Evolutionary conservation across 2,797 vertebrate species (phyloP).

Genomic region (Microcaecilia unicolor): DNA sequence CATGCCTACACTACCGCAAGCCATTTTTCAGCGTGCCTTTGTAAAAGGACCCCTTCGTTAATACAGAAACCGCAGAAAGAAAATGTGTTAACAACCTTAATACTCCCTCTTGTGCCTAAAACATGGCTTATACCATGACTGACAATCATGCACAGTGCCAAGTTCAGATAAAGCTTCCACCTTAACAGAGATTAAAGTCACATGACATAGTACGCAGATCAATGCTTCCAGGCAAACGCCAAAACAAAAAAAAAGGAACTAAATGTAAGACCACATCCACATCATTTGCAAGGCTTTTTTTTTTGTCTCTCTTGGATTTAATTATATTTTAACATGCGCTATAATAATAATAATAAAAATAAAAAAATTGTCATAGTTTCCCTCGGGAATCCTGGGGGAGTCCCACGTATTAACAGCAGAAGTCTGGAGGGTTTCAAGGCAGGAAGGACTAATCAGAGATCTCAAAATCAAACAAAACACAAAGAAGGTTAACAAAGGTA

Average conservation of each 20-base stretch:
- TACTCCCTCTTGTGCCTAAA: no score
- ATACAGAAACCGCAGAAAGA: no score
- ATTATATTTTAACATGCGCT: constrained; percentile 10
- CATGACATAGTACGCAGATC: constrained; percentile 60
- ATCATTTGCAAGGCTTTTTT: constrained; percentile 10
- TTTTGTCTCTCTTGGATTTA: neutral
- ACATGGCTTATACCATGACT: no score
- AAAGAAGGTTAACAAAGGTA: neutral
- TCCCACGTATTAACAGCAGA: constrained; percentile 79
- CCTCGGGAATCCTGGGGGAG: constrained; percentile 14
- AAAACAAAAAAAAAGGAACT: neutral
- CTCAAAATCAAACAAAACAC: no score
- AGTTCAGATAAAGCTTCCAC: constrained; percentile 68
- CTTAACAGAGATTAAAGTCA: constrained; percentile 58
- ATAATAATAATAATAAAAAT: constrained; percentile 7
- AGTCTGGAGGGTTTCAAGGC: constrained; percentile 79
- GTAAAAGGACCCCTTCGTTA: no score
- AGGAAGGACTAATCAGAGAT: constrained; percentile 68
- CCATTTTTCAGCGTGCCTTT: no score
- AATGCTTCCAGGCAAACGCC: constrained; percentile 58
- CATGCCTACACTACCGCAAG: no score
- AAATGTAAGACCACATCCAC: constrained; percentile 10
- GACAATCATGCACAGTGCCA: no score
- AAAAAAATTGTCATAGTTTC: constrained; percentile 30
- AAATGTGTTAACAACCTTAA: no score